Conservation (phyloP, 2,113 vertebrate genomes). For the Aldabrachelys gigantea region DNA sequence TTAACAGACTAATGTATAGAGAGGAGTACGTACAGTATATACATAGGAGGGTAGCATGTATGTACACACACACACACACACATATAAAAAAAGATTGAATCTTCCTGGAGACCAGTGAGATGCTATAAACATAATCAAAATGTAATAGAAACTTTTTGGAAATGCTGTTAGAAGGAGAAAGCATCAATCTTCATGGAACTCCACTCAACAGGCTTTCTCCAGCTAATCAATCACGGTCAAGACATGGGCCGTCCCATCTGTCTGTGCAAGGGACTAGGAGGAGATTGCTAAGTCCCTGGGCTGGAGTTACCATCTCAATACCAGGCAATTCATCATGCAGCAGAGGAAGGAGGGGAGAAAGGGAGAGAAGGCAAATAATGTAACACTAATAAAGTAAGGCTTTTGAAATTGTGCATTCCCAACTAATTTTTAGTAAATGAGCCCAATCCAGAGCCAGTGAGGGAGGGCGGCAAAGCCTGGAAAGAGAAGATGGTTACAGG, state of each 20-base stretch:
- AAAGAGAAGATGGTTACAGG: constrained; percentile 62
- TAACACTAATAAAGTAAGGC: constrained; percentile 84
- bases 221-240: constrained; percentile 89
- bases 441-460: constrained; percentile 65
- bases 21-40: constrained; percentile 61
- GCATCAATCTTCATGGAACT: constrained; percentile 90
- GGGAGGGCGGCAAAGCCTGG: constrained; percentile 25
- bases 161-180: constrained; percentile 90
- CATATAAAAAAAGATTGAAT: constrained; percentile 79
- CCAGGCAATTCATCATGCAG: constrained; percentile 86
- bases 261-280: constrained; percentile 82
- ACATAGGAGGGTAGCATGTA: constrained; percentile 56
- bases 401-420: constrained; percentile 66
- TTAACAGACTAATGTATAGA: not conserved
- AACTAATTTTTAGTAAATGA: constrained; percentile 80
- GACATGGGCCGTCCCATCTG: constrained; percentile 86
- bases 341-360: constrained; percentile 23
- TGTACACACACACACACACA: constrained; percentile 57
- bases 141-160: constrained; percentile 90
- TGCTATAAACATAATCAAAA: constrained; percentile 91
- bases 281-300: constrained; percentile 81
- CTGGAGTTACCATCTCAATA: constrained; percentile 82
- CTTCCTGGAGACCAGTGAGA: constrained; percentile 83
- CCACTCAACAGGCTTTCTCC: constrained; percentile 87
- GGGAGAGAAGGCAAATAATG: constrained; percentile 80